These are phyloP conservation scores for Festucalex cinctus DNA, from an alignment of 2,113 vertebrate genomes.

Conservation along the genomic window DNA sequence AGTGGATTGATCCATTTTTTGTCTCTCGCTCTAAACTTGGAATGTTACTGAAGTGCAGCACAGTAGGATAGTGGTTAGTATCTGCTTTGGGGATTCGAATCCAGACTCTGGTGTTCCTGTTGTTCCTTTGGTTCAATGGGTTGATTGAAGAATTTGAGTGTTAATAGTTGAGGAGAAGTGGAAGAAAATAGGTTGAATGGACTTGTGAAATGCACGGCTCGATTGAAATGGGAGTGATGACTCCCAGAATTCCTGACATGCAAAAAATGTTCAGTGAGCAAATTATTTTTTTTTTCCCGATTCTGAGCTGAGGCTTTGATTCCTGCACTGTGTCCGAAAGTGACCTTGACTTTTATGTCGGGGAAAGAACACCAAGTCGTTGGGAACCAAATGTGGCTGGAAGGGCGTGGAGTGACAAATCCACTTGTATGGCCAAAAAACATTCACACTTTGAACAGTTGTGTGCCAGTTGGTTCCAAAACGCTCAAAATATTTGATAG, in stretches of 20 bases:
- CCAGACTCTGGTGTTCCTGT: no score
- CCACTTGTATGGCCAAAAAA: no score
- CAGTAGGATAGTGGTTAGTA: neutral
- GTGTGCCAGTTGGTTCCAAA: neutral
- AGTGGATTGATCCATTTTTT: neutral
- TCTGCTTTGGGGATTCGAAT: neutral
- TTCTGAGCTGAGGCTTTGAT: neutral
- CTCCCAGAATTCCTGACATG: neutral
- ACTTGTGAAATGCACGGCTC: no score
- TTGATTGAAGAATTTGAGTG: no score
- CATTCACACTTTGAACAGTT: neutral
- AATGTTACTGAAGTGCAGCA: neutral
- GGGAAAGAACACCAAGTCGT: neutral
- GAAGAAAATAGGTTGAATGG: no score
- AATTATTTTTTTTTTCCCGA: neutral
- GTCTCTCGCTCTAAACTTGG: neutral
- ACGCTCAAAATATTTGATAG: neutral
- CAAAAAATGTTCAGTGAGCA: neutral
- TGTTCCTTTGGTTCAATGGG: no score
- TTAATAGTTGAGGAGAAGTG: no score
- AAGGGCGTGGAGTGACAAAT: conserved; percentile 1
- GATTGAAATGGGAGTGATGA: neutral
- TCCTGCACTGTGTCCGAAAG: neutral
- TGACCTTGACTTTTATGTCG: neutral
- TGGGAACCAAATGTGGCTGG: neutral